phyloP scores from a whole-genome alignment of 2,113 vertebrate species.

The Spilogale gracilis region DNA sequence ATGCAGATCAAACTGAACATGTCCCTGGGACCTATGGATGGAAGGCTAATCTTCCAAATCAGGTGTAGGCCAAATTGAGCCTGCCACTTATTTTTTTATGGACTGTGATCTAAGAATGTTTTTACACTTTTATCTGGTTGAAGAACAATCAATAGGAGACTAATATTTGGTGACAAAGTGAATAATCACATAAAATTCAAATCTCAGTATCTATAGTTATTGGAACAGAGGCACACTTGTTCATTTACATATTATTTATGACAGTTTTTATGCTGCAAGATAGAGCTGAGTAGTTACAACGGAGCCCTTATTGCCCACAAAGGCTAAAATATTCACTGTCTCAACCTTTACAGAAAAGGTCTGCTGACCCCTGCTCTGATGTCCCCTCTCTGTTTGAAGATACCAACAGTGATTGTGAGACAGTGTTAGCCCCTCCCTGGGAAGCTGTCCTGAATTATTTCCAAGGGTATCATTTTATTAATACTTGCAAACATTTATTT shows the following conservation, averaged over 20 bases:
- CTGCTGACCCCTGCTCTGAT: neutral
- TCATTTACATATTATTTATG: neutral
- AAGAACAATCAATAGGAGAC: neutral
- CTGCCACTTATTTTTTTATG: neutral
- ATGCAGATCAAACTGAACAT: neutral
- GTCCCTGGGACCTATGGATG: neutral
- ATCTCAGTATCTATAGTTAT: neutral
- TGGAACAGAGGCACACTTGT: neutral
- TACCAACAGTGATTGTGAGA: neutral
- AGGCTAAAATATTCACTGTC: neutral
- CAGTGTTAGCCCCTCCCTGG: neutral
- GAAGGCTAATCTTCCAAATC: neutral
- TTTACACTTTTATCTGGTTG: neutral
- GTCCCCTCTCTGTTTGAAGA: neutral
- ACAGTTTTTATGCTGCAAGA: neutral
- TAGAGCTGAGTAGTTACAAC: neutral
- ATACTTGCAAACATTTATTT: neutral
- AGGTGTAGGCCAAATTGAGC: neutral
- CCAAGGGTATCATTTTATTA: neutral
- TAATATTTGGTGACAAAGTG: neutral
- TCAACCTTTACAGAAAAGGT: neutral
- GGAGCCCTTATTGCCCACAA: neutral
- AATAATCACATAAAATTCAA: neutral
- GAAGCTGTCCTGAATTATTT: neutral
- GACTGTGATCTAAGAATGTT: neutral